Base-by-base conservation (phyloP, 2,888 invertebrate species). In the Scaptomyza flava region DNA sequence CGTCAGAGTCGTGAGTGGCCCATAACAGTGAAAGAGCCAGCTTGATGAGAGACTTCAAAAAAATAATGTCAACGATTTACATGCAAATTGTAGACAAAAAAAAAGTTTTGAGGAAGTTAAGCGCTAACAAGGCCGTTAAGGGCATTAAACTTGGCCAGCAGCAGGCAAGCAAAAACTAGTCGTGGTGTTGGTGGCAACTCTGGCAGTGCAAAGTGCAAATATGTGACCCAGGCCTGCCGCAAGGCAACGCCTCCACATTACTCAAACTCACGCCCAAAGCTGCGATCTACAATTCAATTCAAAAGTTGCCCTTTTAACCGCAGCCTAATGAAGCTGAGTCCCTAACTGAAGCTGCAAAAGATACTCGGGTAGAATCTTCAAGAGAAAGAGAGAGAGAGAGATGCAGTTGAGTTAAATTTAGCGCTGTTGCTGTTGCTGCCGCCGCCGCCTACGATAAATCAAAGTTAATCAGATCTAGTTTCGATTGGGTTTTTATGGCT, bases 391-490 rank as follows among this genome's bases (percentile, higher is more conserved):
- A 27, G 27, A 27, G 27, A 27, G 27, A 27, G 27, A 27, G 27
- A 27, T 6, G 27, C 6, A 27, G 57, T 34, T 53, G 59, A 48
- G 67, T 88, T 82, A 82, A 82, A 82, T 82, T 82, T 82, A 82
- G 83, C 74, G 58, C 54, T 54, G 58, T 54, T 41, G 17, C 17
- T 17, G 17, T 17, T 14, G 57, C 63, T 47, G 63, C 63, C 47
- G 45, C 31, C 46, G 76, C 85, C 85, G 87, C 89, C 85, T 89
- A 85, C 85, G 85, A 89, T 85, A 85, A 89, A 89, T 85, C 85
- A 85, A 87, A 82, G 78, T 82, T 89, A 85, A 85, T 85, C 85
- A 85, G 89, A 89, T 85, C 89, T 87, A 88, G 85, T 84, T 85
- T 85, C 82, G 85, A 85, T 87, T 82, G 79, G 87, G 69, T 73